Conservation (phyloP, 2,113 vertebrate genomes). For the Monopterus albus region DNA sequence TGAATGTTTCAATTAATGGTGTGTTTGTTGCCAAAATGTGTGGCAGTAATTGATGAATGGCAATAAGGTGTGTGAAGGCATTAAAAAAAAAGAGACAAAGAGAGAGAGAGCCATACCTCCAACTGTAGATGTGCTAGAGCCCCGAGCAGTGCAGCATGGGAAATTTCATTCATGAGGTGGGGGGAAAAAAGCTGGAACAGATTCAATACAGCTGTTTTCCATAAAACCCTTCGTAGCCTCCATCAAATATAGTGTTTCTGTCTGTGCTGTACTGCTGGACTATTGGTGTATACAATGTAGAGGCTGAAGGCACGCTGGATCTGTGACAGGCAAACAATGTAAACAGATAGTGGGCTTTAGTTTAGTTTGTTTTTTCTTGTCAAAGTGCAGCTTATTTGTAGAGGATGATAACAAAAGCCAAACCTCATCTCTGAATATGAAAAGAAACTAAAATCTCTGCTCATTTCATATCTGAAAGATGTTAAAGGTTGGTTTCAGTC, state of each 20-base stretch:
- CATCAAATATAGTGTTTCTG: slow-evolving; percentile 54
- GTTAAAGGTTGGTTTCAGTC: too few relatives aligned
- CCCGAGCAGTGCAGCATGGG: slow-evolving; percentile 75
- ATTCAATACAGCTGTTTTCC: slow-evolving; percentile 78
- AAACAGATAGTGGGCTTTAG: slow-evolving; percentile 22
- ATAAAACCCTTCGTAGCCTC: slow-evolving; percentile 70
- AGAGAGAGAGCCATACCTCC: slow-evolving; percentile 56
- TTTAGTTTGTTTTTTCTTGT: background rate
- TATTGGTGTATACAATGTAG: slow-evolving; percentile 10
- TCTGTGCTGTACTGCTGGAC: slow-evolving; percentile 37
- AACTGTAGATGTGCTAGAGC: slow-evolving; percentile 74
- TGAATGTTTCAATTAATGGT: slow-evolving; percentile 88
- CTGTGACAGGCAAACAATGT: slow-evolving; percentile 30
- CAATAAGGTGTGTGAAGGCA: slow-evolving; percentile 76
- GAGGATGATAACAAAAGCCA: background rate
- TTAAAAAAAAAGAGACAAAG: slow-evolving; percentile 73
- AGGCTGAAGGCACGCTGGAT: slow-evolving; percentile 27
- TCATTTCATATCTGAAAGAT: background rate
- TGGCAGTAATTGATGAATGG: slow-evolving; percentile 81
- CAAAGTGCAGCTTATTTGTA: background rate
- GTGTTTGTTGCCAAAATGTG: slow-evolving; percentile 85
- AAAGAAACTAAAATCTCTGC: background rate
- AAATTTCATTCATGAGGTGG: slow-evolving; percentile 81
- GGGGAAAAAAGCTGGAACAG: slow-evolving; percentile 52
- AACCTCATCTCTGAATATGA: background rate